Base-by-base conservation (phyloP, 2,113 vertebrate genomes). In the Phaethornis superciliosus region DNA sequence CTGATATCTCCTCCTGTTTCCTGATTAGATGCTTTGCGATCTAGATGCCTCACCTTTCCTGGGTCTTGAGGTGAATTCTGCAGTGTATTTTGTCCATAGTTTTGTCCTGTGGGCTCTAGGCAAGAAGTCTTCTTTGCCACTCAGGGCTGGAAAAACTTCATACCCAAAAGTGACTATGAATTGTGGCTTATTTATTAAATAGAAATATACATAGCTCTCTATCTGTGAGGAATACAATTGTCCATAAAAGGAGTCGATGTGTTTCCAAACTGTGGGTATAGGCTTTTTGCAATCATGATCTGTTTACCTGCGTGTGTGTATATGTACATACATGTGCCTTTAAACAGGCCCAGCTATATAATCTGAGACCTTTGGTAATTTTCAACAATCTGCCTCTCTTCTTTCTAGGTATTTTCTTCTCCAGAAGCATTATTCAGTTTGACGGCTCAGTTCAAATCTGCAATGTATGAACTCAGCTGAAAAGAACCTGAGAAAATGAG, bases 401-500 rank as follows among this genome's bases (percentile, higher is more conserved):
- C 78, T 83, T 94, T 91, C 52, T 77, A 85, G 85, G 35, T 74
- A 19, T 87, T 93, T 92, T 89, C 64, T 85, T 33, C 74, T 82
- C 59, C 9, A 23, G 85, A 91, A 80, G 44, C 58, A 80, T 87
- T 91, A 81, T 78, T 95, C 94, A 71, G 40, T 80, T 75, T 82
- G 84, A 91, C 9, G 70, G 71, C 88, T 82, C 72, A 55, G 68
- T 78, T 93, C 81, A 95, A 95, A 93, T 59, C 54, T 59, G 77
- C 11, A 58, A 5, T 49, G 35, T 90, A 91, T 0, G 0, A 93
- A 86, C 28, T 11, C 60, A 86, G 56, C 51, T 90, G 85, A 94
- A 96, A 97, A 93, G 85, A 95, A 89, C 70, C 77, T 81, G 85
- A 93, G 79, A 78, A 90, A 96, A 95, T 26, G 28, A 96, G 62